Evolutionary conservation across 2,888 invertebrate species (phyloP), one percentile per base, ranked within the genome.

Genomic region (Scaeva pyrastri): DNA sequence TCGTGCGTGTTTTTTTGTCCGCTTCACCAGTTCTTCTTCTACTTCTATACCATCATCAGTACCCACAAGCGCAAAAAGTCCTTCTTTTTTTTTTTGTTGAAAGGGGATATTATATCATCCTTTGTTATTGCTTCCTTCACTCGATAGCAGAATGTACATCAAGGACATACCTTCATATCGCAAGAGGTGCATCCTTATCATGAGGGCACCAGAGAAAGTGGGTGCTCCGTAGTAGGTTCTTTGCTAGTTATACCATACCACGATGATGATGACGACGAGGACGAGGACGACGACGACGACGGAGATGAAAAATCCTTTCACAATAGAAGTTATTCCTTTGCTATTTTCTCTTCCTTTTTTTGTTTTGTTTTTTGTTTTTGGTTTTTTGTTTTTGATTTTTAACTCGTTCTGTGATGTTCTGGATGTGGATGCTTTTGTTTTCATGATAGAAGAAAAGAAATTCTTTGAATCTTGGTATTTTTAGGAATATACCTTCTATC

Each of bases 41-140:
- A 21, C 1, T 11, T 21, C 39, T 14, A 31, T n/a, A 31, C 31
- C 31, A 31, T 31, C 31, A 31, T 31, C 31, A 31, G 31, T 31
- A 31, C 31, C 31, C 31, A 31, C 8, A 5, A 31, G 31, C 8
- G 48, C 26, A 64, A 71, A 66, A 66, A 72, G 76, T 80, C 76
- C 73, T n/a, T n/a, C n/a, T n/a, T n/a, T n/a, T n/a, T n/a, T n/a
- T n/a, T 85, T 79, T 64, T 43, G 39, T 16, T 60, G 31, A 73
- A 68, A 76, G 39, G 60, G 72, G 76, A 80, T 80, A 72, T 60
- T 66, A 66, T 76, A 85, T 80, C 68, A 72, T 85, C 73, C 76
- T 80, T 85, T 85, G 80, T 85, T 80, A 85, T 72, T 80, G 66
- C 80, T 72, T 16, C 36, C 80, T 72, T 16, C 36, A 74, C 68